Evolutionary conservation across 2,797 vertebrate genomes (phyloP), one percentile per base, ranked within the genome.

Genomic region (Peromyscus nudipes): DNA sequence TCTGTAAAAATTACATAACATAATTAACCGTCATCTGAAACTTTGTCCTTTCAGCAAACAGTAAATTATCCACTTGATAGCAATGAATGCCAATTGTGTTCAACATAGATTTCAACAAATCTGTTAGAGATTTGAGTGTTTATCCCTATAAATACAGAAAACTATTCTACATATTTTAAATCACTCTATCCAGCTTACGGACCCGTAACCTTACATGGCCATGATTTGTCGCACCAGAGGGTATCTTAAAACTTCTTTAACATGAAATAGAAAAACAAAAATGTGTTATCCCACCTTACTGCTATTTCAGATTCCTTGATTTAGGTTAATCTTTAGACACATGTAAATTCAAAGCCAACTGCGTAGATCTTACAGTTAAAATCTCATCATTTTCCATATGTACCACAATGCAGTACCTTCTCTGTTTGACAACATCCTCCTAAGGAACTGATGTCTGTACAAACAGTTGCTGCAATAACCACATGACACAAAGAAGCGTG

Each of bases 1-100:
- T 97, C 25, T 91, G 40, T 92, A 84, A 1, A 62, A 92, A 75
- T 6, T n/a, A 67, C 55, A 21, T 25, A 85, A 29, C 14, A 6
- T 6, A 93, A 95, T 95, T 96, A 97, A 96, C 88, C 97, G 64
- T 79, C 81, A 87, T 80, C 10, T 81, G 52, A 76, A 95, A 88
- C 43, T 46, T 97, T 96, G 29, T 91, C 84, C 79, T 92, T 94
- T 8, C 92, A 91, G 73, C 17, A 96, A 55, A 92, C 93, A 52
- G 86, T 92, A 95, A 94, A 43, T 77, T 21, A 88, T 96, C 25
- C 2, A 80, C 95, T 98, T 97, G 80, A 85, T 94, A 91, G 79
- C 19, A 96, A 97, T 96, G 96, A 96, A 98, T 97, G 85, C 49
- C 84, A 97, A 92, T 90, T 98, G 96, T n/a, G 34, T 11, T 71